phyloP scores from a whole-genome alignment of 2,113 vertebrate genomes.

The Lathamus discolor region DNA sequence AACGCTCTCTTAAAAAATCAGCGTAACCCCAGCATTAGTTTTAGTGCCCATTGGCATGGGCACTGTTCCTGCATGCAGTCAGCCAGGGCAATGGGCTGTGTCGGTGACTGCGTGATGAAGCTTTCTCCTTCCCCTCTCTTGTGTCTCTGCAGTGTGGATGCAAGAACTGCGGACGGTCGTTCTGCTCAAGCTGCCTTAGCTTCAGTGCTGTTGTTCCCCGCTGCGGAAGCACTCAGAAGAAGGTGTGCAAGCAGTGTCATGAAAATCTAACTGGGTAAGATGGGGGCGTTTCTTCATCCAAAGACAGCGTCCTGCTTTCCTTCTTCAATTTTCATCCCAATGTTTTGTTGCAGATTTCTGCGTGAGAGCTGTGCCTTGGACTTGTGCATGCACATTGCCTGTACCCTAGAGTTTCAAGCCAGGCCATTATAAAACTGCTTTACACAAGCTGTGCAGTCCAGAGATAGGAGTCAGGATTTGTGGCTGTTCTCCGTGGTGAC shows the following conservation, averaged over 20 bases:
- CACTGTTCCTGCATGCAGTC: fast-evolving
- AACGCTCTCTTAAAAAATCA: neutral
- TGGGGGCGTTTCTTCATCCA: neutral
- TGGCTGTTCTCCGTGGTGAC: neutral
- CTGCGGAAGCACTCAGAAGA: conserved; percentile 85
- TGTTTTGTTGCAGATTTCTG: neutral
- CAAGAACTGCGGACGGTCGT: conserved; percentile 87
- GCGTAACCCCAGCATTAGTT: fast-evolving
- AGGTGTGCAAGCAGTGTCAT: conserved; percentile 92
- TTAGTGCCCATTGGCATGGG: fast-evolving
- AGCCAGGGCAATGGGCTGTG: fast-evolving
- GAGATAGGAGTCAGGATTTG: neutral
- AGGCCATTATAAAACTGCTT: neutral
- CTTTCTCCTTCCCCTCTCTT: neutral
- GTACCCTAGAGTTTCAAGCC: neutral
- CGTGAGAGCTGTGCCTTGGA: neutral
- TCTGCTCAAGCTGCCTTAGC: conserved; percentile 88
- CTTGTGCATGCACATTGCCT: neutral
- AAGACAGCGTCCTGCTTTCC: neutral
- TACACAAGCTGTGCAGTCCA: neutral
- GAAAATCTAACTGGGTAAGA: conserved; percentile 87
- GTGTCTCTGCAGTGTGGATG: conserved; percentile 83
- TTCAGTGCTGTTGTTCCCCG: conserved; percentile 83
- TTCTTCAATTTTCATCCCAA: neutral
- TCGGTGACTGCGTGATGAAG: neutral